These are phyloP conservation scores for Mycalesis mineus DNA, from an alignment of 2,888 invertebrate genomes.

Conservation along the genomic window DNA sequence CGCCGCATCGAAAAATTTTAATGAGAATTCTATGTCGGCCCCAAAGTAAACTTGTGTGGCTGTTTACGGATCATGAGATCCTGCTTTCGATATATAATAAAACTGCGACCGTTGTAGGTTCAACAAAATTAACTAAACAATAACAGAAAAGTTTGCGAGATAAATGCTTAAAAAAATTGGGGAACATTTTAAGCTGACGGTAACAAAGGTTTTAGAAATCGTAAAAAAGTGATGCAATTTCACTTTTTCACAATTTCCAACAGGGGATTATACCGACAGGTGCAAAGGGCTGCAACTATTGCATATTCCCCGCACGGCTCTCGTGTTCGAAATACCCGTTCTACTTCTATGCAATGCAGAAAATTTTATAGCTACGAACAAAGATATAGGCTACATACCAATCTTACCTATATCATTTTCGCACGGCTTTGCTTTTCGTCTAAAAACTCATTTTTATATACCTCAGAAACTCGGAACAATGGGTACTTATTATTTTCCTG, in stretches of 20 bases:
- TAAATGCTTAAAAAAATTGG: not conserved
- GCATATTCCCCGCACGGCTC: conserved; percentile 21
- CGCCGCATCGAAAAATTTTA: too few relatives aligned
- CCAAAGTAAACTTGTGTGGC: too few relatives aligned
- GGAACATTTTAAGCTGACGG: not conserved
- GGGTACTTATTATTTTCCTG: too few relatives aligned
- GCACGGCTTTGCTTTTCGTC: too few relatives aligned
- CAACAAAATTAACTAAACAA: not conserved
- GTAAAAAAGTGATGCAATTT: conserved; percentile 8
- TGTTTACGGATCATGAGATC: too few relatives aligned
- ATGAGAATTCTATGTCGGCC: too few relatives aligned
- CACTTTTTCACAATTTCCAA: not conserved
- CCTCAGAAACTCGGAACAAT: too few relatives aligned
- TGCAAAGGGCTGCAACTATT: conserved; percentile 21
- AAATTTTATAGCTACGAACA: conserved; percentile 1
- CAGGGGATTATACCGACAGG: conserved; percentile 21
- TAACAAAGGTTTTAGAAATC: not conserved
- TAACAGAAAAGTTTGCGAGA: not conserved
- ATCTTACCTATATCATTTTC: too few relatives aligned
- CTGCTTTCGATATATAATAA: too few relatives aligned
- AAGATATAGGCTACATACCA: too few relatives aligned
- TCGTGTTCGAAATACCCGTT: not conserved
- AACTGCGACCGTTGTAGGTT: too few relatives aligned
- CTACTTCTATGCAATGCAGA: not conserved
- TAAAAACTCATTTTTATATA: too few relatives aligned